These are phyloP conservation scores for Polypedilum vanderplanki DNA, from an alignment of 1,140 invertebrate genomes.

Conservation along the genomic window DNA sequence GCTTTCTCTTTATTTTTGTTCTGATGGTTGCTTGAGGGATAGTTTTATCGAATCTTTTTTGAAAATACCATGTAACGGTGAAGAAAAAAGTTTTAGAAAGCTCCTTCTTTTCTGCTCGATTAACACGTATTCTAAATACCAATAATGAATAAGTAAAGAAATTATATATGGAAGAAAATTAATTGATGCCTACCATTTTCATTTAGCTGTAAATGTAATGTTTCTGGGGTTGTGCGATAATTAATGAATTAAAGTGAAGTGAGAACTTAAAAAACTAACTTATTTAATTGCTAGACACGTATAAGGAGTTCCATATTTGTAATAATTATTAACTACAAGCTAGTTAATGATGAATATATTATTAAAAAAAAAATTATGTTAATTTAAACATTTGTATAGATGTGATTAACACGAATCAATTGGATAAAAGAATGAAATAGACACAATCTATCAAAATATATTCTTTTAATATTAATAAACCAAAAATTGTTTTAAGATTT, in stretches of 20 bases:
- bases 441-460: no score
- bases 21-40: background rate
- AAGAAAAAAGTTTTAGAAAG: background rate
- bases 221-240: background rate
- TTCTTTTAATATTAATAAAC: no score
- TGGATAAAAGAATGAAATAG: no score
- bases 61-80: background rate
- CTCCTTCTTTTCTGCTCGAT: background rate
- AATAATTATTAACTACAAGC: background rate
- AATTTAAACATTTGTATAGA: background rate
- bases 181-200: background rate
- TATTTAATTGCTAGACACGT: no score
- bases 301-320: background rate
- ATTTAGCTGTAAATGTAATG: background rate
- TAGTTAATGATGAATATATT: background rate
- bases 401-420: background rate
- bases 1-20: background rate
- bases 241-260: constrained; percentile 9
- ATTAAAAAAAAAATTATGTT: constrained; percentile 4
- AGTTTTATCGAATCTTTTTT: background rate
- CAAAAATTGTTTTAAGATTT: no score
- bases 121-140: background rate
- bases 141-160: background rate
- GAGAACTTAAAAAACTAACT: background rate
- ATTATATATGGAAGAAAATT: background rate